These are phyloP conservation scores for Blennius ocellaris DNA, from an alignment of 2,113 vertebrate species.

Conservation along the genomic window DNA sequence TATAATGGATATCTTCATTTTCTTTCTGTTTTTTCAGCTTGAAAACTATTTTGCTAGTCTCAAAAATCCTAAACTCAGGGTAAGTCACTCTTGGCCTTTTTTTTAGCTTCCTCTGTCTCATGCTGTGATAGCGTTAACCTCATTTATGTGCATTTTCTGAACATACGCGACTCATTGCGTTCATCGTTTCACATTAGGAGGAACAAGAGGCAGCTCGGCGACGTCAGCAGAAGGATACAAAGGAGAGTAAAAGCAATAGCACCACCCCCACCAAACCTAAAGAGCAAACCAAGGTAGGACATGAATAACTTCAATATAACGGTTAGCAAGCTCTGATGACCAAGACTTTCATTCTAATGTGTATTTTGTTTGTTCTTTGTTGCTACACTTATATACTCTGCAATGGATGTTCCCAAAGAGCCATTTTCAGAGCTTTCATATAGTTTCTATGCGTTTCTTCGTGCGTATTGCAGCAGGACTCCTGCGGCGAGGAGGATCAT, in stretches of 20 bases:
- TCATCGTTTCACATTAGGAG: conserved; percentile 83
- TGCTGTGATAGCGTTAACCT: background rate
- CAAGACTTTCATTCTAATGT: no score
- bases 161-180: background rate
- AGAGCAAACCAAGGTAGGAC: conserved; percentile 86
- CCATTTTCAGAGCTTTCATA: no score
- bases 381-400: no score
- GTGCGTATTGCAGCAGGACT: conserved; percentile 82
- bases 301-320: no score
- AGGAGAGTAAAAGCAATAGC: conserved; percentile 92
- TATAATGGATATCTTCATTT: background rate
- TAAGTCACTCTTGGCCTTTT: conserved; percentile 80
- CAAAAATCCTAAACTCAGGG: conserved; percentile 99
- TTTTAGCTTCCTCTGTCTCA: background rate
- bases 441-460: background rate
- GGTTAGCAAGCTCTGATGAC: no score
- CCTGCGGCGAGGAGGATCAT: conserved; percentile 92
- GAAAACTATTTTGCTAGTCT: conserved; percentile 99
- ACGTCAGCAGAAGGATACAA: conserved; percentile 91
- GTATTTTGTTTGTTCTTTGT: no score
- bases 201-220: conserved; percentile 97
- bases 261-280: conserved; percentile 95
- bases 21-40: conserved; percentile 88
- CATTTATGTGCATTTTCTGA: background rate
- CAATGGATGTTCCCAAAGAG: no score